Evolutionary conservation across 2,888 invertebrate species (phyloP), one percentile per base, ranked within the genome.

Genomic region (Drosophila multiciliata): DNA sequence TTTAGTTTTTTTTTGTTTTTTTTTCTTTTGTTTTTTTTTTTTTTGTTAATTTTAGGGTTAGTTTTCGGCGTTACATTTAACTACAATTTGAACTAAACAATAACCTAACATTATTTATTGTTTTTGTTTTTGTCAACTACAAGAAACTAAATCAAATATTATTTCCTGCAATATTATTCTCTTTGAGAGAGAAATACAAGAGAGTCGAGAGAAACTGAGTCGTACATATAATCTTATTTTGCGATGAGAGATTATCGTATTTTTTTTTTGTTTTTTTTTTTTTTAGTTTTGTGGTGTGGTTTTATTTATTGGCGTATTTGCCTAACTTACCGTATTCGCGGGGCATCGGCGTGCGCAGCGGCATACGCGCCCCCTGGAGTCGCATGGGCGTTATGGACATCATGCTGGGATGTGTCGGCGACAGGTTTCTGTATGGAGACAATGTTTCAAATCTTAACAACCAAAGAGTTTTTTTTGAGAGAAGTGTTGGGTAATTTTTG

Each of bases 291-390:
- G 20, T 35, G 26, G 23, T 54, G 11, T 49, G 29, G 60, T 63
- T 77, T 89, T 71, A 84, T 75, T 87, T 75, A 72, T 80, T 82
- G 87, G 85, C 85, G 58, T 71, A 76, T 89, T 89, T 86, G 82
- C 87, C 87, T 66, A 83, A 96, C 97, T 96, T 95, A 97, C 98
- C 97, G 94, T 97, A 98, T 93, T 98, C 97, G 86, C 97, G 97
- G 90, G 97, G 91, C 95, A 97, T 95, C 75, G 96, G 95, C 91
- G 95, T 93, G 84, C 93, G 91, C 82, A 93, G 82, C 80, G 93
- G 92, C 88, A 93, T 92, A 84, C 93, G 91, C 76, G 93, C 91
- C 87, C 94, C 93, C 75, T 94, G 93, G 84, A 95, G 94, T 80
- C 95, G 94, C 91, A 95, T 94, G 90, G 96, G 95, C 94, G 92